phyloP scores from a whole-genome alignment of 2,888 invertebrate species.

The Drosophila niveifrons region DNA sequence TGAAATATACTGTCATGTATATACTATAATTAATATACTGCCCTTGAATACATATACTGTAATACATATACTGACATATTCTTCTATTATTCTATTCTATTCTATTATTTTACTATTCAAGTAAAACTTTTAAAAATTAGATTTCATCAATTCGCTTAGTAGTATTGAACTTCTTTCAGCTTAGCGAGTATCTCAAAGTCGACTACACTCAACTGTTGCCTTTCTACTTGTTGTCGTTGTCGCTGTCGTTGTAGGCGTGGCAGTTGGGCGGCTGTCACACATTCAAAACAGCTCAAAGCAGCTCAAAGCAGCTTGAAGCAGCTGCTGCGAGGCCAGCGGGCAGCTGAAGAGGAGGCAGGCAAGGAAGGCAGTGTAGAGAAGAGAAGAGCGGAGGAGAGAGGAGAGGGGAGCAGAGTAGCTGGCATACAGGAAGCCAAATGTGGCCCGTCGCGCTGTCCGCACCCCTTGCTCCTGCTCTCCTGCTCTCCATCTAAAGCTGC shows the following conservation, averaged over 20 bases:
- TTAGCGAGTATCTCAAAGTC: neutral
- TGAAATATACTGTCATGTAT: too few species aligned
- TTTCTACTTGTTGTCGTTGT: conserved; percentile 13
- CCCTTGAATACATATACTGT: too few species aligned
- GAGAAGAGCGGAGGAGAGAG: neutral
- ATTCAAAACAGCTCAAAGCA: conserved; percentile 78
- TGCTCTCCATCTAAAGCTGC: conserved; percentile 56
- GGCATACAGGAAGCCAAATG: conserved; percentile 77
- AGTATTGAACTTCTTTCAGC: too few species aligned
- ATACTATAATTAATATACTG: too few species aligned
- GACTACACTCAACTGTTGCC: neutral
- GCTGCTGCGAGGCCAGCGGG: neutral
- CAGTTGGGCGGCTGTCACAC: conserved; percentile 71
- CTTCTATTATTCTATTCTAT: too few species aligned
- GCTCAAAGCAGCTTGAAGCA: conserved; percentile 49
- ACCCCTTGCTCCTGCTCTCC: conserved; percentile 18
- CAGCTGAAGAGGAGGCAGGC: neutral
- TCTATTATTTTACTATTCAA: too few species aligned
- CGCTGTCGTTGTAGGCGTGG: conserved; percentile 37
- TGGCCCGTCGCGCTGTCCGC: conserved; percentile 62
- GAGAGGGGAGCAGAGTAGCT: neutral
- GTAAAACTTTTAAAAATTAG: too few species aligned
- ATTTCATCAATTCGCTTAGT: too few species aligned
- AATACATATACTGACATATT: too few species aligned
- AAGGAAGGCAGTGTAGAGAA: neutral